phyloP scores from a whole-genome alignment of 1,140 invertebrate genomes.

The Drosophila sp. region DNA sequence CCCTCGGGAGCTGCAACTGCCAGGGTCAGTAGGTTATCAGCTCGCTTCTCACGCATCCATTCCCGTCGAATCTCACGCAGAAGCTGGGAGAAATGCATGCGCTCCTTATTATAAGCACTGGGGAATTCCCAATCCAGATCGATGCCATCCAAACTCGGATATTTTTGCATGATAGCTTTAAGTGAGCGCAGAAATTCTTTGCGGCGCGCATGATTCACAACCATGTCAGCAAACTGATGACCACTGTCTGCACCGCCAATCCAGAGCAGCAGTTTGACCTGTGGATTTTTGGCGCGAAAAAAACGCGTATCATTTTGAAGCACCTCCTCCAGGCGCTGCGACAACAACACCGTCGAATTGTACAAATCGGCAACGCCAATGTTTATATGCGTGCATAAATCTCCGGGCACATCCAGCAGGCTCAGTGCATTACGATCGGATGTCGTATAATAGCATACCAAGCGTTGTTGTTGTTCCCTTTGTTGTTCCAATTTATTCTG shows the following conservation, averaged over 20 bases:
- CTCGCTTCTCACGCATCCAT: conserved; percentile 86
- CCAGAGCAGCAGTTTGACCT: conserved; percentile 91
- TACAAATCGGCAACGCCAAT: conserved; percentile 89
- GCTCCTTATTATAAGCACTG: conserved; percentile 86
- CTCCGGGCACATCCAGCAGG: conserved; percentile 87
- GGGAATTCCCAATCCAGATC: conserved; percentile 97
- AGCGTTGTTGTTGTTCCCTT: conserved; percentile 28
- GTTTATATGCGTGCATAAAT: conserved; percentile 93
- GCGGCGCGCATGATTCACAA: conserved; percentile 88
- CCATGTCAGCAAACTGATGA: conserved; percentile 89
- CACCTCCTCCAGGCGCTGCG: conserved; percentile 81
- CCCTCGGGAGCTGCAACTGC: conserved; percentile 91
- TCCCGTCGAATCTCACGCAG: conserved; percentile 89
- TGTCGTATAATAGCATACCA: conserved; percentile 88
- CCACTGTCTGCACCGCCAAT: conserved; percentile 88
- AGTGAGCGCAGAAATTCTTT: conserved; percentile 90
- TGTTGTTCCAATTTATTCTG: neutral
- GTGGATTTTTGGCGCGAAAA: conserved; percentile 88
- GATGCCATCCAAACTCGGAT: conserved; percentile 89
- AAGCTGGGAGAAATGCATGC: conserved; percentile 90
- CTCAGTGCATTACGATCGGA: conserved; percentile 84
- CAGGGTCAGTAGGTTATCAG: conserved; percentile 88
- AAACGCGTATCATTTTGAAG: conserved; percentile 86
- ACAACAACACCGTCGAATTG: conserved; percentile 87
- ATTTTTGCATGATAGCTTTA: conserved; percentile 87